Base-by-base conservation (phyloP, 2,888 invertebrate genomes). In the Dysmachus trigonus region DNA sequence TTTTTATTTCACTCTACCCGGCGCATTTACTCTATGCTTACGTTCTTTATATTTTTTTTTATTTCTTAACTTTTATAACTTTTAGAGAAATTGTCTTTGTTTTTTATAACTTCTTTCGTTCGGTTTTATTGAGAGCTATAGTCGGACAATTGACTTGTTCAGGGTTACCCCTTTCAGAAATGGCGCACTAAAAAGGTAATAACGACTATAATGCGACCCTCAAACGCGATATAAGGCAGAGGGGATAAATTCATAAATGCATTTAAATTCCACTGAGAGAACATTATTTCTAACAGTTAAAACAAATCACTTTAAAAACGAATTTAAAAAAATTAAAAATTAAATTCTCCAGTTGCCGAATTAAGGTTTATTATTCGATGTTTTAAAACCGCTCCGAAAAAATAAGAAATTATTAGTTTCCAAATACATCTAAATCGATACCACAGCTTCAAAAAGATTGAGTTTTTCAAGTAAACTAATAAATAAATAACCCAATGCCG, bases 1-100 rank as follows among this genome's bases (percentile, higher is more conserved):
- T 81, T 81, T 81, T 53, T 62, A 53, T 81, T 81, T 53, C 81
- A 77, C 47, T 77, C 62, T 62, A 27, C 62, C 22, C 10, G 10
- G 22, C 10, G 7, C 18, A 35, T 74, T 74, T 74, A 33, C 35
- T 74, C 74, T 33, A 31, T 18, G 33, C 8, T 74, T 18, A 1
- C 31, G 7, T n/a, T n/a, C 38, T 41, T 41, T 41, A 41, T 41
- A 3, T 41, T 41, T 41, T 30, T 15, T 35, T 10, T 74, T 33
- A 33, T 18, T 35, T 33, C 74, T 74, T 74, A 4, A 18, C 33
- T 35, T 74, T 74, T 33, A 74, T 35, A 74, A 74, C 74, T 35
- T 8, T 18, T 74, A 74, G 33, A 33, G 7, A 18, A 74, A 31
- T 74, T 35, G 74, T 33, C 74, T 18, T 74, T 35, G 30, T 8